These are phyloP conservation scores for Bruchidius siliquastri DNA, from an alignment of 2,888 invertebrate species.

Conservation along the genomic window DNA sequence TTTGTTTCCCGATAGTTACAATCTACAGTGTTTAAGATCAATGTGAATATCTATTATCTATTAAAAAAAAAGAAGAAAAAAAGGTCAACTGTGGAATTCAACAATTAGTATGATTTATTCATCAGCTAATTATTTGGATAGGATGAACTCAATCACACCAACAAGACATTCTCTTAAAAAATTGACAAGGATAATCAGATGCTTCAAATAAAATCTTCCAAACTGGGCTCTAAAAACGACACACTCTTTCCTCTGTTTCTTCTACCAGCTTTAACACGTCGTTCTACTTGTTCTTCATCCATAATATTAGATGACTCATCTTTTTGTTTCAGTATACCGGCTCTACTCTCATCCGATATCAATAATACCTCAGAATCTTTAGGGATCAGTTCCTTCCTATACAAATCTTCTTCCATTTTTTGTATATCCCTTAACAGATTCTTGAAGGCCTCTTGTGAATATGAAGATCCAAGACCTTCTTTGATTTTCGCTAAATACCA, in stretches of 20 bases:
- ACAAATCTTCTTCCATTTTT: slow-evolving; percentile 16
- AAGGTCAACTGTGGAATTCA: too few species aligned
- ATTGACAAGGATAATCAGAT: too few species aligned
- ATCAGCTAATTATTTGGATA: too few species aligned
- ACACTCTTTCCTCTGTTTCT: neutral
- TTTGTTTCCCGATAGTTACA: too few species aligned
- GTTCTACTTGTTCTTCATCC: neutral
- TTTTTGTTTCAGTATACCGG: neutral
- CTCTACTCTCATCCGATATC: neutral
- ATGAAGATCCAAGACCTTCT: slow-evolving; percentile 52
- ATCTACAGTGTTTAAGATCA: too few species aligned
- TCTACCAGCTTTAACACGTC: neutral
- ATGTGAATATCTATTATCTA: too few species aligned
- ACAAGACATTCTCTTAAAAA: too few species aligned
- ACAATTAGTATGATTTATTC: too few species aligned
- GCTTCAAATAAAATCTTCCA: too few species aligned
- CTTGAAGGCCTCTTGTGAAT: slow-evolving; percentile 44
- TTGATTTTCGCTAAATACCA: slow-evolving; percentile 61
- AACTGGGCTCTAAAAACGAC: neutral
- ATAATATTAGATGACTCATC: neutral
- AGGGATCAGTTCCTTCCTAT: slow-evolving; percentile 11
- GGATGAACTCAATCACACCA: too few species aligned
- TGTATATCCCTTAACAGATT: slow-evolving; percentile 15
- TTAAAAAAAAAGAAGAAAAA: too few species aligned
- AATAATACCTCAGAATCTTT: neutral